A percentile compares a stretch with the other conserved stretches of the same genome.
Conservation (phyloP, 2,797 vertebrate species). For the Ara ararauna region DNA sequence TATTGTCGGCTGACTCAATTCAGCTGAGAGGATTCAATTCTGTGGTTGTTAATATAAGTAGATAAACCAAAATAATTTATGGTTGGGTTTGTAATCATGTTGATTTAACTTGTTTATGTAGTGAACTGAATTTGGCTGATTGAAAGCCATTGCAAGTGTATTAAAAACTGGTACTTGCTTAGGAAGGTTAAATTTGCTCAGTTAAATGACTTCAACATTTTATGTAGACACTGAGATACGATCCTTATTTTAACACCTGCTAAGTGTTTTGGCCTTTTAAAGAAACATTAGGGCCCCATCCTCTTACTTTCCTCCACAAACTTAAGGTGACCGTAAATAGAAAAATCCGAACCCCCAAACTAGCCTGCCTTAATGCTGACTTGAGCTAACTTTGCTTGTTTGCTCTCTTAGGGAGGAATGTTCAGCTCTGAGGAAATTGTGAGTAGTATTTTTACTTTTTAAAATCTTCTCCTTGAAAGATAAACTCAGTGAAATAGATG, state of each 20-base stretch:
- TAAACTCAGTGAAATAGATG: neutral
- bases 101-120: neutral
- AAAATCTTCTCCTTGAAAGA: neutral
- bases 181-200: neutral
- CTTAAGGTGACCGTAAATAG: neutral
- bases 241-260: neutral
- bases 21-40: neutral
- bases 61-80: neutral
- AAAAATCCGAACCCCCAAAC: fast-evolving
- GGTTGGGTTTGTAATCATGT: neutral
- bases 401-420: neutral
- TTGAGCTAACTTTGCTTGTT: neutral
- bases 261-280: neutral
- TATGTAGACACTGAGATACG: neutral
- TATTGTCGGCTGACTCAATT: neutral
- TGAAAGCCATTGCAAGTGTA: neutral
- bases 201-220: neutral
- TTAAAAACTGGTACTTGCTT: neutral
- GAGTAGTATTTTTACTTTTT: neutral
- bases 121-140: neutral
- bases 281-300: neutral
- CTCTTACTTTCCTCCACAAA: neutral
- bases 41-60: neutral
- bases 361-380: neutral
- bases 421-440: slow-evolving; percentile 58